Percentiles rank a stretch among this genome's conserved stretches.
Evolutionary conservation across 2,888 invertebrate genomes (phyloP).

Genomic region (Callyntrura sp.): DNA sequence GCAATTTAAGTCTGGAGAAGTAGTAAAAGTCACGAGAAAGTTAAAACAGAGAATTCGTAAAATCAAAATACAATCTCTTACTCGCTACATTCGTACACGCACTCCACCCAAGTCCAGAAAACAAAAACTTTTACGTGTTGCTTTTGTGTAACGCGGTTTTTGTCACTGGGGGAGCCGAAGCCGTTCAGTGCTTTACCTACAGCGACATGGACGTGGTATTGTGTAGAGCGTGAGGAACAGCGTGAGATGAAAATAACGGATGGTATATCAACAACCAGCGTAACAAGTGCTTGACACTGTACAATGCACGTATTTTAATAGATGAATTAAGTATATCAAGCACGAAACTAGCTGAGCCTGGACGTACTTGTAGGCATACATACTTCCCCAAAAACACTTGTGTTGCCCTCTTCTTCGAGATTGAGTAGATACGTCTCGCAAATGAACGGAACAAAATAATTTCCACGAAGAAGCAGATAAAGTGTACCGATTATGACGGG

Average conservation of each 20-base stretch:
- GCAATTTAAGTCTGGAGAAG: conserved; percentile 5
- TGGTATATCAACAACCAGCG: not conserved
- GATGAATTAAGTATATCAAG: too few species aligned
- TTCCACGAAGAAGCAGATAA: conserved; percentile 10
- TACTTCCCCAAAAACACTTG: not conserved
- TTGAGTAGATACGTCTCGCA: not conserved
- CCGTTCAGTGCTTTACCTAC: conserved; percentile 20
- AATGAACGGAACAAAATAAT: conserved; percentile 38
- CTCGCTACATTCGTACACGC: not conserved
- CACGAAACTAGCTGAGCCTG: too few species aligned
- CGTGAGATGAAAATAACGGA: conserved; percentile 6
- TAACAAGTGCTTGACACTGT: conserved; percentile 28
- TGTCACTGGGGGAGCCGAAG: conserved; percentile 12
- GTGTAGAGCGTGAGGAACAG: not conserved
- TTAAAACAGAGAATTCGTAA: not conserved
- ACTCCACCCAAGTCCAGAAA: not conserved
- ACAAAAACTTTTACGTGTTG: not conserved
- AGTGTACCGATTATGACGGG: not conserved
- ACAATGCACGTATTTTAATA: not conserved
- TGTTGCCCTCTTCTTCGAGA: not conserved
- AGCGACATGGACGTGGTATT: not conserved
- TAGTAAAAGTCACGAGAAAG: not conserved
- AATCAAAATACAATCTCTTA: conserved; percentile 62
- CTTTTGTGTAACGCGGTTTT: not conserved
- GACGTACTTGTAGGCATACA: not conserved